phyloP scores from a whole-genome alignment of 2,113 vertebrate genomes.

The Peromyscus polionotus region DNA sequence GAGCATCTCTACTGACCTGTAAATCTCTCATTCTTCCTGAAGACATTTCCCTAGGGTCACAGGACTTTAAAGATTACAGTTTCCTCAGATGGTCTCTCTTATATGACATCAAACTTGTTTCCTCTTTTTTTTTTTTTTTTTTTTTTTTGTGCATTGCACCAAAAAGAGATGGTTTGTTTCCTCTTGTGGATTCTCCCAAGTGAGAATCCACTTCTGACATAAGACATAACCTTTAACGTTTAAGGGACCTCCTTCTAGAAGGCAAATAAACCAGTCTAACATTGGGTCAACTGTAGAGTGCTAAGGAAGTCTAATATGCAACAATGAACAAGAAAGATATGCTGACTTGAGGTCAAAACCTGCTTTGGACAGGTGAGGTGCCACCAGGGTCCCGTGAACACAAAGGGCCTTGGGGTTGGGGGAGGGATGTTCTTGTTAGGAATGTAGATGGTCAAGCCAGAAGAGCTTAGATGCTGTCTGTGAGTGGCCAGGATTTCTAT shows the following conservation, averaged over 20 bases:
- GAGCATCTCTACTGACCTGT: background rate
- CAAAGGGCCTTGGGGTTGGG: background rate
- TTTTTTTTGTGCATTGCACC: background rate
- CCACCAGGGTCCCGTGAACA: background rate
- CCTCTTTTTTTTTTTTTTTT: background rate
- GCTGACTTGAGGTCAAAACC: conserved; percentile 7
- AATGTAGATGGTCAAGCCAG: background rate
- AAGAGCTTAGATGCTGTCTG: background rate
- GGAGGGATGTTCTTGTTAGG: background rate
- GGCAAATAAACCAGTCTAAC: background rate
- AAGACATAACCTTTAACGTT: conserved; percentile 9
- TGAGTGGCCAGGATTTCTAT: background rate
- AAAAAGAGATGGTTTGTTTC: background rate
- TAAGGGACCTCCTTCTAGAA: background rate
- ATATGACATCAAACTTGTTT: background rate
- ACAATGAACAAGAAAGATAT: background rate
- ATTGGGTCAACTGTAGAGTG: background rate
- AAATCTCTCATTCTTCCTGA: conserved; percentile 16
- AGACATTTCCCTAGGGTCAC: background rate
- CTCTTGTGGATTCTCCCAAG: background rate
- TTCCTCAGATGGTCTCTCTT: background rate
- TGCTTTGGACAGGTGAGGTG: background rate
- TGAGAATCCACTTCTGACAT: conserved; percentile 1
- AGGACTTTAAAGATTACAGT: background rate
- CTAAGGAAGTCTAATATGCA: background rate